Evolutionary conservation across 1,140 invertebrate species (phyloP), one percentile per base, ranked within the genome.

Genomic region (Spodoptera frugiperda): DNA sequence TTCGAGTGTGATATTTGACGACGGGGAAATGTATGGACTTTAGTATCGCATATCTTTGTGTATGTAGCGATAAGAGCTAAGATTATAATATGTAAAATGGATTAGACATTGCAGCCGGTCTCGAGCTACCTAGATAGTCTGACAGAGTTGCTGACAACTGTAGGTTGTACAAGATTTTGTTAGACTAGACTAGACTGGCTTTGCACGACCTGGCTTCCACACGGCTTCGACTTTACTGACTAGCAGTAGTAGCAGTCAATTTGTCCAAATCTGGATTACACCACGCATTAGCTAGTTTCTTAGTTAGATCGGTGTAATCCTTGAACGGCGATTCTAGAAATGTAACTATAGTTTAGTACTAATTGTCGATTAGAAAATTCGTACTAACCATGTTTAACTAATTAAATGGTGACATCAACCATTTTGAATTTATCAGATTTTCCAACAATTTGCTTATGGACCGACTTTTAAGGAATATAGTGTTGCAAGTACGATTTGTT

Each of bases 301-400:
- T 15, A 46, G 12, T 33, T 59, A 51, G 39, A 67, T 59, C 51
- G 21, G 46, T 78, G 61, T 74, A 59, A 63, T 46, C 67, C 65
- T 44, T 57, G 21, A 73, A 73, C 2, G 17, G 25, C 33, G 5
- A 49, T 68, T 61, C 53, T 53, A 71, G 63, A 71, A 63, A 54
- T 57, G 17, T 78, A 79, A 80, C 68, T 54, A 15, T 82, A 85
- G 54, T 75, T 61, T 82, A 82, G 82, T 82, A 81, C 79, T 86
- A 86, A 86, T 81, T 82, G 76, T 78, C 80, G 83, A 80, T 70
- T 86, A 87, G 82, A 85, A 73, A 82, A 85, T 82, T 83, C 74
- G 72, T 82, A 87, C 82, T 88, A 86, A 86, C 80, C 63, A 59
- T 77, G 33, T 67, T 49, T 74, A 61, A 74, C n/a, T 61, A 51